A percentile compares a stretch with the other conserved stretches of the same genome.
Evolutionary conservation across 2,888 invertebrate genomes (phyloP).

Genomic region (Pyrocoelia pectoralis): DNA sequence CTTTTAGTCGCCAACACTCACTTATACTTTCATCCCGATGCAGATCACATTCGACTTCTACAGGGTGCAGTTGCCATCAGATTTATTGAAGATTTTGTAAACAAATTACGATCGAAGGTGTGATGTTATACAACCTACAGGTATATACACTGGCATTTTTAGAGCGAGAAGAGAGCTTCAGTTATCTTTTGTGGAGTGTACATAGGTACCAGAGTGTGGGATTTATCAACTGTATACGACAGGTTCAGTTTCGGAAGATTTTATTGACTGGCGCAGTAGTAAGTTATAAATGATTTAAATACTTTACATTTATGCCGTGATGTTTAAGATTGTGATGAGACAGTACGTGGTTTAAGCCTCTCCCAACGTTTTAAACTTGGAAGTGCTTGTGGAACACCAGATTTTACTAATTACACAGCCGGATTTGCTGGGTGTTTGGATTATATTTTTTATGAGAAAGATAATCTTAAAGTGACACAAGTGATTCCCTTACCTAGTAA

Average conservation of each 20-base stretch:
- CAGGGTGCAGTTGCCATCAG: constrained; percentile 80
- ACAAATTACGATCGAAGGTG: constrained; percentile 57
- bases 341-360: constrained; percentile 69
- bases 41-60: constrained; percentile 87
- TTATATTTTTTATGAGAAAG: constrained; percentile 85
- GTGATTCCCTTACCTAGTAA: constrained; percentile 81
- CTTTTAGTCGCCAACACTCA: constrained; percentile 85
- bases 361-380: constrained; percentile 70
- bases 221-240: constrained; percentile 81
- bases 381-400: constrained; percentile 86
- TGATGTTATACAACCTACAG: not conserved
- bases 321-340: constrained; percentile 69
- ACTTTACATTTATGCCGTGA: constrained; percentile 18
- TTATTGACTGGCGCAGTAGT: constrained; percentile 84
- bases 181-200: constrained; percentile 89
- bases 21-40: constrained; percentile 91
- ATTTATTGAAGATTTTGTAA: constrained; percentile 68
- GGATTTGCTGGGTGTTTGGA: constrained; percentile 88
- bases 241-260: constrained; percentile 68
- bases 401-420: constrained; percentile 84
- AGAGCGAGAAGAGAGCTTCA: constrained; percentile 64
- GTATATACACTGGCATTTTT: constrained; percentile 24
- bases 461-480: constrained; percentile 68
- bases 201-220: constrained; percentile 88
- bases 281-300: constrained; percentile 54